A percentile compares a stretch with the other conserved stretches of the same genome.
phyloP scores from a whole-genome alignment of 2,797 vertebrate species.

The Chromis chromis region DNA sequence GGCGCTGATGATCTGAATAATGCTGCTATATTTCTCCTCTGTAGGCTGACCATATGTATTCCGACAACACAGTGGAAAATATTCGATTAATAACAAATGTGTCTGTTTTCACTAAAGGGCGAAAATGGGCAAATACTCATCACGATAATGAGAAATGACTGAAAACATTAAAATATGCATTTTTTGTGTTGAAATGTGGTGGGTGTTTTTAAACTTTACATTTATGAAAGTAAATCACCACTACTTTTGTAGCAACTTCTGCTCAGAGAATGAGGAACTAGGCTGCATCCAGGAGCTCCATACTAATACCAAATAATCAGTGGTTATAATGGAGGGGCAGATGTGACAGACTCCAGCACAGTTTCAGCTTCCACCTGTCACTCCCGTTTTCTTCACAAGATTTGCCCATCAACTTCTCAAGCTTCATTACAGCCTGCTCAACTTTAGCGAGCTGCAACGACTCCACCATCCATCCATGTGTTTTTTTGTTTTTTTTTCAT shows the following conservation, averaged over 20 bases:
- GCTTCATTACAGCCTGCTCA: slow-evolving; percentile 8
- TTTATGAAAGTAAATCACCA: not conserved
- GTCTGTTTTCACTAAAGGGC: no score
- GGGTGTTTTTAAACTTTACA: not conserved
- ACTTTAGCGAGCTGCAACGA: not conserved
- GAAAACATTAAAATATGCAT: not conserved
- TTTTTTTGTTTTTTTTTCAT: not conserved
- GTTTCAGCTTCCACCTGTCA: slow-evolving; percentile 19
- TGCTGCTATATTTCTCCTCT: not conserved
- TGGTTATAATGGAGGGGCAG: slow-evolving; percentile 10
- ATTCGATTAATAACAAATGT: slow-evolving; percentile 3
- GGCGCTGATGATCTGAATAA: not conserved
- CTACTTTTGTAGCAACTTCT: no score
- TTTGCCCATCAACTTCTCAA: not conserved
- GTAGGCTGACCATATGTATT: not conserved
- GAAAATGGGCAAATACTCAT: no score
- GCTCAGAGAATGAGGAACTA: not conserved
- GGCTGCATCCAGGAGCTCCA: not conserved
- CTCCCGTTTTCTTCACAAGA: slow-evolving; percentile 2
- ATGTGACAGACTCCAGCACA: slow-evolving; percentile 24
- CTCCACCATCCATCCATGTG: not conserved
- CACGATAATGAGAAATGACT: not conserved
- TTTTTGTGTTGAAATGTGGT: not conserved
- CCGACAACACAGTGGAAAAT: not conserved
- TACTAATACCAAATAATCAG: not conserved